These are phyloP conservation scores for Pseudochromis fuscus DNA, from an alignment of 2,797 vertebrate species.

Conservation along the genomic window DNA sequence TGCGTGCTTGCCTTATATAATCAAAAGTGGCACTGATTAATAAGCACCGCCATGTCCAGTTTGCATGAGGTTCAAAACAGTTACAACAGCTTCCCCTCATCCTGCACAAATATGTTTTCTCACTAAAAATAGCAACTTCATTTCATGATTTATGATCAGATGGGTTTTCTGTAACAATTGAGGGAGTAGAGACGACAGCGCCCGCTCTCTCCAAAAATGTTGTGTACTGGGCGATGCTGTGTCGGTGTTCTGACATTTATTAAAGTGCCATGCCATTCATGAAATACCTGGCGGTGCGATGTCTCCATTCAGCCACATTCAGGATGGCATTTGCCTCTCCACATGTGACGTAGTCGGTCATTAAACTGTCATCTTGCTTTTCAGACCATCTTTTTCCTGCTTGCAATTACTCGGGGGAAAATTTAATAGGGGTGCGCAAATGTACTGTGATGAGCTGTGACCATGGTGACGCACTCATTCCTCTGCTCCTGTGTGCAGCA, in stretches of 20 bases:
- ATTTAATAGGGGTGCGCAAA: constrained; percentile 39
- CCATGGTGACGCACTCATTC: constrained; percentile 40
- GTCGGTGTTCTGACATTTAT: constrained; percentile 21
- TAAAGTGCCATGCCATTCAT: constrained; percentile 18
- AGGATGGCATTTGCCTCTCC: constrained; percentile 39
- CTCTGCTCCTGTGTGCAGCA: constrained; percentile 16
- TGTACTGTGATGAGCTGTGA: constrained; percentile 42
- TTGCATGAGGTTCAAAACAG: constrained; percentile 21
- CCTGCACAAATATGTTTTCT: constrained; percentile 2
- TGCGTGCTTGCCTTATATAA: constrained; percentile 6
- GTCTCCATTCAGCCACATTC: constrained; percentile 15
- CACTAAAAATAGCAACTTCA: not conserved
- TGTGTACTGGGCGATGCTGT: not conserved
- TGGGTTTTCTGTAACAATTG: constrained; percentile 11
- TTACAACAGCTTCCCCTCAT: constrained; percentile 9
- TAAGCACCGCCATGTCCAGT: not conserved
- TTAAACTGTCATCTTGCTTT: constrained; percentile 57
- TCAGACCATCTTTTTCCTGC: constrained; percentile 28
- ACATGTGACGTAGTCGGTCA: constrained; percentile 15
- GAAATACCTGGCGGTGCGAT: not conserved
- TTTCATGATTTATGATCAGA: constrained; percentile 6
- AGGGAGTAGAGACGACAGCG: not conserved
- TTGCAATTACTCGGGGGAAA: constrained; percentile 35
- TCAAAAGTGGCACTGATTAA: constrained; percentile 16
- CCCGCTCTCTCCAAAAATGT: not conserved